Conservation (phyloP, 2,113 vertebrate species). For the Chlamydotis undulata region DNA sequence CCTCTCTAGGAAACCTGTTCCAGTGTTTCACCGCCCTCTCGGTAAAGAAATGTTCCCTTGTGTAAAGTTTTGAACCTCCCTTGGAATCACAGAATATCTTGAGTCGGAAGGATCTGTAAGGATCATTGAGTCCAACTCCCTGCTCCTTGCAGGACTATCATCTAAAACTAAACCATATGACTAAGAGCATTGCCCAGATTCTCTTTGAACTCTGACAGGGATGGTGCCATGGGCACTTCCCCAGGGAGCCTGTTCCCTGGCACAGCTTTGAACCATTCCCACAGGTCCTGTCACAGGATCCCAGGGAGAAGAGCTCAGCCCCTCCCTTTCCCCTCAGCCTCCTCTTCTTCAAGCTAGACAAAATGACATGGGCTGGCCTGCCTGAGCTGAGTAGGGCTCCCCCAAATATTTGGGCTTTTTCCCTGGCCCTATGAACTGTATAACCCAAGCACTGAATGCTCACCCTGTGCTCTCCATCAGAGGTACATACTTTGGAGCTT, state of each 20-base stretch:
- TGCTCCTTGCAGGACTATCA: background rate
- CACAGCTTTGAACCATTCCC: background rate
- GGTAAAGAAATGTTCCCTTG: background rate
- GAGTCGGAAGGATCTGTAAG: background rate
- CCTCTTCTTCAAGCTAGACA: background rate
- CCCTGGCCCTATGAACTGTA: background rate
- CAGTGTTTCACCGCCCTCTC: background rate
- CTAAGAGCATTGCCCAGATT: rapidly evolving
- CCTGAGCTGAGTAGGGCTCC: background rate
- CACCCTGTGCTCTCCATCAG: background rate
- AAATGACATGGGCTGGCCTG: background rate
- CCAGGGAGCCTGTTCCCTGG: background rate
- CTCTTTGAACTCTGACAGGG: background rate
- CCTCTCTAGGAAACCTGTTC: background rate
- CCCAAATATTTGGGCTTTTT: background rate
- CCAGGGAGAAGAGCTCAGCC: background rate
- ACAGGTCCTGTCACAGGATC: rapidly evolving
- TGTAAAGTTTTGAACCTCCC: background rate
- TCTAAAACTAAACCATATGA: background rate
- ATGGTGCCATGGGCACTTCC: background rate
- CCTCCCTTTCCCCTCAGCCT: background rate
- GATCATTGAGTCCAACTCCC: background rate
- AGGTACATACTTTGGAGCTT: background rate
- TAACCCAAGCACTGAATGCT: background rate
- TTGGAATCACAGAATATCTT: background rate